Evolutionary conservation across 2,888 invertebrate genomes (phyloP).

Genomic region (Anaspis maculata): DNA sequence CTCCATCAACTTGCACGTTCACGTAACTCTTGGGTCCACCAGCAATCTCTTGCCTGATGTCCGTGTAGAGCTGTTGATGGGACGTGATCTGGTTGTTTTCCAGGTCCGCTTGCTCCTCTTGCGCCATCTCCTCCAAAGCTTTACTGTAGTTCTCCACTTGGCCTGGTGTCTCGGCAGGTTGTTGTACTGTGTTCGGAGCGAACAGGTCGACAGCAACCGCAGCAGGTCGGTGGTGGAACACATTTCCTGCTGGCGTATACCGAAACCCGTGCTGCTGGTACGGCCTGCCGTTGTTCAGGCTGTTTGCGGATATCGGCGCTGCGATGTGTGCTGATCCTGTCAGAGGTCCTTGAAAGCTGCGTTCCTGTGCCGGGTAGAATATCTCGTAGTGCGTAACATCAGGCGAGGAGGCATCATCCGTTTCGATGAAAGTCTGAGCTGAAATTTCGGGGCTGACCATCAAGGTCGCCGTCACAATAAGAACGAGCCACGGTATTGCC

Average conservation of each 20-base stretch:
- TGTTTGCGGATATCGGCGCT: too few species aligned
- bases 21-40: slow-evolving; percentile 6
- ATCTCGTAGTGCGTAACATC: slow-evolving; percentile 8
- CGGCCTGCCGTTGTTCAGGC: too few species aligned
- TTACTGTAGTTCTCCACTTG: slow-evolving; percentile 10
- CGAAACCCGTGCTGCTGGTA: slow-evolving; percentile 1
- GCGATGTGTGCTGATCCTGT: not conserved
- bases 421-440: too few species aligned
- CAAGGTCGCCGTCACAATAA: too few species aligned
- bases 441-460: too few species aligned
- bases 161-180: slow-evolving; percentile 14
- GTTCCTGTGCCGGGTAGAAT: slow-evolving; percentile 1
- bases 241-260: slow-evolving; percentile 7
- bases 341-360: not conserved
- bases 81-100: slow-evolving; percentile 4
- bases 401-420: too few species aligned
- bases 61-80: too few species aligned
- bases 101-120: slow-evolving; percentile 6
- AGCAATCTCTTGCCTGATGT: not conserved
- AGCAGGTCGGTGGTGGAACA: slow-evolving; percentile 8
- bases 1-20: slow-evolving; percentile 3
- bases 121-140: slow-evolving; percentile 9
- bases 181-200: slow-evolving; percentile 19
- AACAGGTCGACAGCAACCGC: slow-evolving; percentile 16
- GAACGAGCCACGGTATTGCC: too few species aligned